Conservation (phyloP, 2,888 invertebrate species). For the Graphium colonna region DNA sequence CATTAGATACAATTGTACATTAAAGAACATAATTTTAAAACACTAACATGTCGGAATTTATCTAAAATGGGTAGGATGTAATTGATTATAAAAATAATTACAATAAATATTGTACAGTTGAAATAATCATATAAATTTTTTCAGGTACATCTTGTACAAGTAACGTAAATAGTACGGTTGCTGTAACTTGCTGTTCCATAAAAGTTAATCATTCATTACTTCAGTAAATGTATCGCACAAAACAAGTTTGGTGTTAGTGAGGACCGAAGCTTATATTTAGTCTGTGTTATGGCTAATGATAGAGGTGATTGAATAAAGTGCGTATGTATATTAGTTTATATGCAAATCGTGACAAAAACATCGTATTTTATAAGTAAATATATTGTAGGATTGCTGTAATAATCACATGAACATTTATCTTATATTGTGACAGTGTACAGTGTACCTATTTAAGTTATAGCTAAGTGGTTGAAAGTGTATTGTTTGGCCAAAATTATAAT, state of each 20-base stretch:
- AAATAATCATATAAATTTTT: slow-evolving; percentile 22
- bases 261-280: not conserved
- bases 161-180: slow-evolving; percentile 6
- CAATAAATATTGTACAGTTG: too few species aligned
- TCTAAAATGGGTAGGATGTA: too few species aligned
- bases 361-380: slow-evolving; percentile 2
- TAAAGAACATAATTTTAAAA: too few species aligned
- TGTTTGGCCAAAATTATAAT: slow-evolving; percentile 2
- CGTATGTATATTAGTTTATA: slow-evolving; percentile 2
- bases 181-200: not conserved
- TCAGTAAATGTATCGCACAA: not conserved
- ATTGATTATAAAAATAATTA: too few species aligned
- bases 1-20: too few species aligned
- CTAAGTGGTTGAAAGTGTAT: slow-evolving; percentile 12
- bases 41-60: too few species aligned
- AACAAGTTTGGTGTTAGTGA: not conserved
- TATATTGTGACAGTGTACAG: slow-evolving; percentile 29
- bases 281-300: not conserved
- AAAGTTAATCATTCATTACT: slow-evolving; percentile 1
- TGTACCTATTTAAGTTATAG: slow-evolving; percentile 33
- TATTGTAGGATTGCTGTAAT: slow-evolving; percentile 2
- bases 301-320: slow-evolving; percentile 16
- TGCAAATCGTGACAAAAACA: slow-evolving; percentile 3
- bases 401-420: slow-evolving; percentile 1
- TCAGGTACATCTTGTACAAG: slow-evolving; percentile 23